Base-by-base conservation (phyloP, 1,140 invertebrate species). In the Aphelinus atriplicis region DNA sequence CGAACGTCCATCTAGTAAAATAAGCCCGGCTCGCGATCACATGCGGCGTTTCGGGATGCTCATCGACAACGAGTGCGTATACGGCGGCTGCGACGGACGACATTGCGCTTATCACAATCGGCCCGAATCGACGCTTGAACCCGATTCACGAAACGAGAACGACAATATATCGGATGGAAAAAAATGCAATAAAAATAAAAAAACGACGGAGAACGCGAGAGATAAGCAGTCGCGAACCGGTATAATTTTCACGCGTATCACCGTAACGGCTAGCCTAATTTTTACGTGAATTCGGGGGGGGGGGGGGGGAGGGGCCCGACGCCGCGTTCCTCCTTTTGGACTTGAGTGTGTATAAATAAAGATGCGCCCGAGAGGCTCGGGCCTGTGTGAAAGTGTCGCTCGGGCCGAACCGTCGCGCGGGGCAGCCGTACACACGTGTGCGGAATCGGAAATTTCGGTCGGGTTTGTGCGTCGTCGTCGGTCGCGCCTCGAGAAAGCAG, bases 341-440 rank as follows among this genome's bases (percentile, higher is more conserved):
- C 26, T 26, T 26, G 26, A 26, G 51, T 84, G 79, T 76, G 80
- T 84, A 86, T 88, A 85, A 86, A 85, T 86, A 86, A 85, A 86
- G 85, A 85, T 84, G 83, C 83, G 77, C 78, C 79, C 81, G 77
- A 71, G 76, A 80, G 80, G 79, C 77, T 75, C 77, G 78, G 81
- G 70, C 79, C 82, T 86, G 82, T 85, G 86, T 86, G 86, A 88
- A 88, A 88, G 86, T 87, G 77, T 82, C 80, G 79, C 78, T 77
- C 75, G 82, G 64, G 76, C 80, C 58, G 81, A 62, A 78, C 77
- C 78, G 80, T 77, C 67, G 57, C 45, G 75, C 46, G 69, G 51
- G 62, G 71, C 80, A 72, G 75, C 78, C 73, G 80, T 65, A 1
- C 57, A 9, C 42, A 42, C 10, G 50, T 56, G 10, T 10, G 7